Conservation (phyloP, 2,888 invertebrate species). For the Anticlea derivata region DNA sequence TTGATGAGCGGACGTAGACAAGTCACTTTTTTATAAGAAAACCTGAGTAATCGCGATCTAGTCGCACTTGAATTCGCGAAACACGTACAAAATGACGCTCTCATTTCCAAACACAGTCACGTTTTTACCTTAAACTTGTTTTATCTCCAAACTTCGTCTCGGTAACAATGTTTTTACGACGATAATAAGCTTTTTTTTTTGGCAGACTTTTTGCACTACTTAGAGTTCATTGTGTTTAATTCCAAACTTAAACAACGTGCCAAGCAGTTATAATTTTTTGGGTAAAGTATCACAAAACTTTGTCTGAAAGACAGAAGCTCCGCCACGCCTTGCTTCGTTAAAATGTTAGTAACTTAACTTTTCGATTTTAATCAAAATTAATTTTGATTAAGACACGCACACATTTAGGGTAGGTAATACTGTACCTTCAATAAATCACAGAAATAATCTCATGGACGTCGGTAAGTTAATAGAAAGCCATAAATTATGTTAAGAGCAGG, state of each 20-base stretch:
- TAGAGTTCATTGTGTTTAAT: conserved; percentile 4
- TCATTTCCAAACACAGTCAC: conserved; percentile 44
- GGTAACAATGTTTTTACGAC: conserved; percentile 32
- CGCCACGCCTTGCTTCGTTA: too few relatives aligned
- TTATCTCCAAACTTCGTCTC: conserved; percentile 37
- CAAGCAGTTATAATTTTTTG: not conserved
- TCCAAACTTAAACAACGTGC: not conserved
- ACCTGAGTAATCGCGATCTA: conserved; percentile 33
- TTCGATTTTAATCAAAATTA: too few relatives aligned
- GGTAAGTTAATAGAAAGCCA: conserved; percentile 27
- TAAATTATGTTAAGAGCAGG: conserved; percentile 31
- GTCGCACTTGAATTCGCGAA: conserved; percentile 29
- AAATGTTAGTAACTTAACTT: not conserved
- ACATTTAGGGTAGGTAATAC: conserved; percentile 7
- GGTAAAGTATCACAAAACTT: not conserved
- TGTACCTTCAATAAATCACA: conserved; percentile 19
- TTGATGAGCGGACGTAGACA: too few relatives aligned
- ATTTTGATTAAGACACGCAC: not conserved
- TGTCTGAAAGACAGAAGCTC: too few relatives aligned
- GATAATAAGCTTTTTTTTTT: conserved; percentile 36
- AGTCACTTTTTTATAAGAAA: too few relatives aligned
- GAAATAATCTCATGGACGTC: conserved; percentile 27
- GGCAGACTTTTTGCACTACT: not conserved
- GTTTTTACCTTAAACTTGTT: conserved; percentile 32
- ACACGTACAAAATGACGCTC: conserved; percentile 24